Evolutionary conservation across 2,888 invertebrate genomes (phyloP), one percentile per base, ranked within the genome.

Genomic region (Rhagophthalmus giganteus): DNA sequence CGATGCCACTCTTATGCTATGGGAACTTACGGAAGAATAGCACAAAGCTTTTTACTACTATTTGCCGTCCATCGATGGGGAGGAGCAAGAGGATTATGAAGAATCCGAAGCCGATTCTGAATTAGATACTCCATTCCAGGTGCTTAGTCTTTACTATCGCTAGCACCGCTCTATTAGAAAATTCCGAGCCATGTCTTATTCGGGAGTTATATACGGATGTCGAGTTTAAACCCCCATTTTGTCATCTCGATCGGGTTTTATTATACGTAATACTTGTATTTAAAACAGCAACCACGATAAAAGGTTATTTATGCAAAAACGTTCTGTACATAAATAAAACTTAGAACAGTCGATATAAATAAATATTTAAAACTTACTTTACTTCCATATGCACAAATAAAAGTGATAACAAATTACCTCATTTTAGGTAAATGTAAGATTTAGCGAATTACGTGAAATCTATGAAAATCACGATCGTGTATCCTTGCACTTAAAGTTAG

Each of bases 1-100:
- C 57, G 94, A 94, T 70, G 93, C 93, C 14, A 87, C 90, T 4
- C 81, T 94, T 26, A 90, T 94, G 88, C 82, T 94, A 58, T 94
- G 94, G 93, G 90, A 91, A 74, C 77, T 92, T 56, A 86, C 88
- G 65, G 88, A 88, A 67, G 88, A 88, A 78, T 88, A 86, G 80
- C 81, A 72, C 49, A 64, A 64, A 63, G 63, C 61, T 44, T 49
- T 46, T 39, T 55, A 58, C 16, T 62, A 57, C 35, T 64, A 62
- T 55, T 60, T 65, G 45, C 61, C 64, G 42, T 57, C 60, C 10
- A 51, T 57, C 12, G 32, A 31, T 13, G n/a, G n/a, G n/a, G 26
- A 12, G 13, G 28, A 35, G 24, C 14, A 20, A 6, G 35, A 34
- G 16, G 47, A 44, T 30, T 54, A 41, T 27, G 54, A 54, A 30